A percentile compares a stretch with the other conserved stretches of the same genome.
These are phyloP conservation scores for Drosophila sp. DNA, from an alignment of 1,140 invertebrate genomes.

Conservation along the genomic window DNA sequence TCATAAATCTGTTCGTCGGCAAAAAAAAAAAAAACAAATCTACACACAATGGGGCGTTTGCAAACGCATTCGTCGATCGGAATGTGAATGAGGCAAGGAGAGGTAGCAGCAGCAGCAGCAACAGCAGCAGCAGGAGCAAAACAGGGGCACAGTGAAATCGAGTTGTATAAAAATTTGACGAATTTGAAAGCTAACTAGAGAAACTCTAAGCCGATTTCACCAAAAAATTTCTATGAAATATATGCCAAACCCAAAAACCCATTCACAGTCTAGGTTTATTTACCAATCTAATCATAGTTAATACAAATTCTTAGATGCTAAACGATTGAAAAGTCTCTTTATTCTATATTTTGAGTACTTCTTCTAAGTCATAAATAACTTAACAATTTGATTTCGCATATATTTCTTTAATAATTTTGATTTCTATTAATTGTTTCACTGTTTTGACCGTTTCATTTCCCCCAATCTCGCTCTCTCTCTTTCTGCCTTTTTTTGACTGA, in stretches of 20 bases:
- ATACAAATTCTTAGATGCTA: no score
- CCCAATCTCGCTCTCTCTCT: not conserved
- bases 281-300: no score
- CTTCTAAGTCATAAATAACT: no score
- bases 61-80: constrained; percentile 78
- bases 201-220: no score
- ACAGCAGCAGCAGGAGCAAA: not conserved
- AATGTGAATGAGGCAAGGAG: constrained; percentile 47
- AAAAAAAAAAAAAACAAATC: constrained; percentile 53
- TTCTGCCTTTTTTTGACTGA: constrained; percentile 40
- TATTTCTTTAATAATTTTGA: no score
- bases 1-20: constrained; percentile 81
- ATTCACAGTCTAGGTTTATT: no score
- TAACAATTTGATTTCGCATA: no score
- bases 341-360: no score
- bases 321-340: no score
- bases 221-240: no score
- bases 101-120: not conserved
- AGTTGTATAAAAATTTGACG: not conserved
- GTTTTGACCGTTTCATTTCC: not conserved
- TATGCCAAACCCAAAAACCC: no score
- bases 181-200: not conserved
- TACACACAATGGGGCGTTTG: constrained; percentile 82
- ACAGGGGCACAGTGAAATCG: constrained; percentile 1
- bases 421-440: no score